Percentiles rank a stretch among this genome's conserved stretches.
These are phyloP conservation scores for Falco cherrug DNA, from an alignment of 2,797 vertebrate genomes.

Conservation along the genomic window DNA sequence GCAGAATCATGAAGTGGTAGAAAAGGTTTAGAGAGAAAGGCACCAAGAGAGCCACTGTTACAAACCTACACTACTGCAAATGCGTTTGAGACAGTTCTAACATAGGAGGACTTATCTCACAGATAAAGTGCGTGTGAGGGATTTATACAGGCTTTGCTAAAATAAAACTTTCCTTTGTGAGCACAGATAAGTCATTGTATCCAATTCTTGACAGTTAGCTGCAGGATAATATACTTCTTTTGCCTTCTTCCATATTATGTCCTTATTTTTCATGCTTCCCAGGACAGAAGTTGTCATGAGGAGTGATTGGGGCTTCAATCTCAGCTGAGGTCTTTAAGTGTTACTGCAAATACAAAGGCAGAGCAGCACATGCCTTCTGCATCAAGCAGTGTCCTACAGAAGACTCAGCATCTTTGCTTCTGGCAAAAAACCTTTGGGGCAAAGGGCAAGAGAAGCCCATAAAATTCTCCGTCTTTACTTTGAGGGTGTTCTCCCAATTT, in stretches of 20 bases:
- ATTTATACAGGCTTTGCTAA: background rate
- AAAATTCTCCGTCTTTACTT: background rate
- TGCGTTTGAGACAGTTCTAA: background rate
- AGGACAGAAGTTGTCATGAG: background rate
- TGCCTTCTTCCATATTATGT: background rate
- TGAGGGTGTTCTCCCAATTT: background rate
- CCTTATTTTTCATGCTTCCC: background rate
- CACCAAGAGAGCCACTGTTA: background rate
- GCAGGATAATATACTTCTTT: background rate
- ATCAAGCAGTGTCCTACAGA: background rate
- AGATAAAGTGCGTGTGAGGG: background rate
- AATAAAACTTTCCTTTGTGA: background rate
- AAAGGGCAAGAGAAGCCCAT: background rate
- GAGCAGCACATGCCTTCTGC: background rate
- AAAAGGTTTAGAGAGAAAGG: background rate
- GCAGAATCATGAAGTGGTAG: background rate
- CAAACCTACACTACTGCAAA: background rate
- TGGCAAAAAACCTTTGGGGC: fast-evolving
- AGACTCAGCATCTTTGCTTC: background rate
- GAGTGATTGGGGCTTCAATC: background rate
- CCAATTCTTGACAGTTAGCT: background rate
- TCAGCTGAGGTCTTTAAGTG: background rate
- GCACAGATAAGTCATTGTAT: background rate
- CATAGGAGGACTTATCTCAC: background rate
- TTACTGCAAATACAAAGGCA: background rate